A percentile compares a stretch with the other conserved stretches of the same genome.
phyloP scores from a whole-genome alignment of 2,797 vertebrate species.

The Scolopax rusticola region DNA sequence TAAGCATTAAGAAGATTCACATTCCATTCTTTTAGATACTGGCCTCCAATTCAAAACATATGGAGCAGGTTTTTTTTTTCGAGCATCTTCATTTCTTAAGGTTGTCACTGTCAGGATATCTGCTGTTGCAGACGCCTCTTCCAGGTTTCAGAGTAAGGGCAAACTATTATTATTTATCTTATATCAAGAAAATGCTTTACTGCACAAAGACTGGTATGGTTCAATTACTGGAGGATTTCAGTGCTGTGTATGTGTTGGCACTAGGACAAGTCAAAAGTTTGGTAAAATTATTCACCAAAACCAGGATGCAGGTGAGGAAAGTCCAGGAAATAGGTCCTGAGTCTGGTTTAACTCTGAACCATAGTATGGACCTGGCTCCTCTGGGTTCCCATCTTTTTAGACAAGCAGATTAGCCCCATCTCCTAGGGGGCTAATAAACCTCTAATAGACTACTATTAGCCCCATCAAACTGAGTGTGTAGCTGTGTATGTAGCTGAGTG shows the following conservation, averaged over 20 bases:
- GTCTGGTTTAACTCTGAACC: not conserved
- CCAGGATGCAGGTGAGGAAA: not conserved
- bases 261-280: not conserved
- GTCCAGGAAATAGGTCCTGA: not conserved
- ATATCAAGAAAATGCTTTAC: not conserved
- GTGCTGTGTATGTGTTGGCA: not conserved
- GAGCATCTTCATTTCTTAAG: not conserved
- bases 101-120: not conserved
- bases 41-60: slow-evolving; percentile 8
- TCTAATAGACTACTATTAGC: not conserved
- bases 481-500: not conserved
- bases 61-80: not conserved
- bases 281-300: not conserved
- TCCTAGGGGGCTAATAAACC: too few species aligned
- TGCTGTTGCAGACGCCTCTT: not conserved
- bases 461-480: not conserved
- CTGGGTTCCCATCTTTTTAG: not conserved
- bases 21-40: not conserved
- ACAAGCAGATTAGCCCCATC: not conserved
- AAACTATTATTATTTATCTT: not conserved
- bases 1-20: slow-evolving; percentile 36
- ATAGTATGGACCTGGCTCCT: not conserved
- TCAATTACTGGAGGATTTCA: not conserved
- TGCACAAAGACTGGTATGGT: not conserved
- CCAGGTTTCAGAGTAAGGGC: not conserved